A percentile compares a stretch with the other conserved stretches of the same genome.
phyloP scores from a whole-genome alignment of 2,113 vertebrate species.

The Megaleporinus macrocephalus region DNA sequence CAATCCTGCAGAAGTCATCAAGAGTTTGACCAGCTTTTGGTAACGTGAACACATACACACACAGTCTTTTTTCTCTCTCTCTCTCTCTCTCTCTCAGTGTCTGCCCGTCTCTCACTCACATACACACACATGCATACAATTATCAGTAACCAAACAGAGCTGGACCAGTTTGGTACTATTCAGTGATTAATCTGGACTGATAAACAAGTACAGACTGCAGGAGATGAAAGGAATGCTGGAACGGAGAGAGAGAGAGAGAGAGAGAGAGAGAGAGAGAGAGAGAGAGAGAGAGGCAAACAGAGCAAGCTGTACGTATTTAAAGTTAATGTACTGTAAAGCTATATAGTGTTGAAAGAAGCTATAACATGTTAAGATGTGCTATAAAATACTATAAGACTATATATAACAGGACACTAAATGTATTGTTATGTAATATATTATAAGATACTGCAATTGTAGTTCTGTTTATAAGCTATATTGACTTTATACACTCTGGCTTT shows the following conservation, averaged over 20 bases:
- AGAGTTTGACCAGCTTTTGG: constrained; percentile 50
- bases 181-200: constrained; percentile 5
- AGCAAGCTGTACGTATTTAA: background rate
- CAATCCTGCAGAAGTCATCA: constrained; percentile 71
- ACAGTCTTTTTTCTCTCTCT: background rate
- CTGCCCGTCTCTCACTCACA: constrained; percentile 1
- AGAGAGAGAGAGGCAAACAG: background rate
- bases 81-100: background rate
- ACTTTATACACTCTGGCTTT: too few species aligned
- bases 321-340: too few species aligned
- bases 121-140: constrained; percentile 11
- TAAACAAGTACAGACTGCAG: constrained; percentile 5
- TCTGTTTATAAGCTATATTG: too few species aligned
- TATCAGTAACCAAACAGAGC: constrained; percentile 5
- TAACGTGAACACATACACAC: constrained; percentile 20
- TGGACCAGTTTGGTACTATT: background rate
- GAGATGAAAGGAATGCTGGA: background rate
- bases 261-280: background rate
- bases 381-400: too few species aligned
- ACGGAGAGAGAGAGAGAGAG: background rate
- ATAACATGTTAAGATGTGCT: too few species aligned
- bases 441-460: too few species aligned
- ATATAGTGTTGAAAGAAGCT: too few species aligned
- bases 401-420: too few species aligned
- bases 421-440: too few species aligned